Evolutionary conservation across 2,888 invertebrate genomes (phyloP), one percentile per base, ranked within the genome.

Genomic region (Octonoba sinensis): DNA sequence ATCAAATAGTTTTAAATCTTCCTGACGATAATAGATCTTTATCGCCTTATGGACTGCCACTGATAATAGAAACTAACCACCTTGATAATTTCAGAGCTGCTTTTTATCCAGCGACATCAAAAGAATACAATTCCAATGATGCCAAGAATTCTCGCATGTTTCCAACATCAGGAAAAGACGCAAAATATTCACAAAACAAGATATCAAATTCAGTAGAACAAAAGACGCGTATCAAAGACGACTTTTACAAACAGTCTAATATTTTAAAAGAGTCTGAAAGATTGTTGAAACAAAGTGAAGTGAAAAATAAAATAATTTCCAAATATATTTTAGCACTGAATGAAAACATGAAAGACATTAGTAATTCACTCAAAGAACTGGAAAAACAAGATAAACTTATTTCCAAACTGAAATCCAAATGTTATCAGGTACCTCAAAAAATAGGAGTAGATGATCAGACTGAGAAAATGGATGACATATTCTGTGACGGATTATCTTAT

Each of bases 341-440:
- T 11, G 64, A 70, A n/a, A 69, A 70, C 16, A 22, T 76, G 64
- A 46, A 70, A 24, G 70, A 70, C 12, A 69, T 76, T 18, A 36
- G 11, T 15, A 44, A 46, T 47, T 62, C 46, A 1, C 22, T 76
- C 15, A 44, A 54, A 8, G 64, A 76, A 15, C 44, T 76, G 2
- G 70, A 69, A 44, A 64, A 62, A 46, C 64, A 70, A 44, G 54
- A 56, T 12, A 64, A 24, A 36, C 8, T 36, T 12, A 15, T 56
- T 36, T 46, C 18, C 1, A 24, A 20, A 67, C 11, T 20, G 27
- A 54, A 54, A 65, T n/a, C 49, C 11, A 36, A n/a, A n/a, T n/a
- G 8, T 36, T 36, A 36, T 36, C 36, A 36, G 36, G 8, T 11
- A 36, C 36, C 36, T 36, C 36, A 36, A 6, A 36, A 36, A 36